Percentiles rank a stretch among this genome's conserved stretches.
These are phyloP conservation scores for Oreochromis tanganicae DNA, from an alignment of 2,113 vertebrate species.

Conservation along the genomic window DNA sequence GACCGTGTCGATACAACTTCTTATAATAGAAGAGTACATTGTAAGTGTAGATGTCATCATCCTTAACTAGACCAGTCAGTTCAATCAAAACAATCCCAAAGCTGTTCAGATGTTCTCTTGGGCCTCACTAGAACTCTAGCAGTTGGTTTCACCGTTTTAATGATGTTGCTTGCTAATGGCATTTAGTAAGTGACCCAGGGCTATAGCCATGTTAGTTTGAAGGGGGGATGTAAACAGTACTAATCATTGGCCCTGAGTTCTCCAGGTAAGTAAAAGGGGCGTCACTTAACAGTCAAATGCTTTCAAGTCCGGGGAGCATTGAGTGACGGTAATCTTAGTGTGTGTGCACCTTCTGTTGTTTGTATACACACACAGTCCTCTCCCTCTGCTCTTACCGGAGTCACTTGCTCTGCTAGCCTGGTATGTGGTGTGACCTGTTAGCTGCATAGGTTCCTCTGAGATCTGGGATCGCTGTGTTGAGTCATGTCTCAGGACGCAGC, in stretches of 20 bases:
- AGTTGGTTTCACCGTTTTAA: not conserved
- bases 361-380: not conserved
- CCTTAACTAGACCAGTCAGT: not conserved
- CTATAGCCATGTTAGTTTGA: not conserved
- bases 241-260: rapidly evolving
- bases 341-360: not conserved
- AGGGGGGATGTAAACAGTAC: not conserved
- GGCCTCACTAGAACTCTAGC: not conserved
- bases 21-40: rapidly evolving
- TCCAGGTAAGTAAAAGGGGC: not conserved
- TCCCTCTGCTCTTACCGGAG: rapidly evolving
- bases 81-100: not conserved
- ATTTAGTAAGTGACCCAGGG: not conserved
- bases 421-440: not conserved
- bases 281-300: not conserved
- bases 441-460: not conserved
- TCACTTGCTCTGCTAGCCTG: not conserved
- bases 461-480: not conserved
- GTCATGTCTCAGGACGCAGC: not conserved
- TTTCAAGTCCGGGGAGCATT: rapidly evolving
- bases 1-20: not conserved
- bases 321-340: not conserved
- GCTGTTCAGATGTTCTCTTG: not conserved
- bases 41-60: not conserved
- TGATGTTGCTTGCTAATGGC: not conserved